Evolutionary conservation across 30 jellyfish, hydroid and myxozoan species (phyloP), one percentile per base, ranked within the genome.

Genomic region (Aurelia sp.): DNA sequence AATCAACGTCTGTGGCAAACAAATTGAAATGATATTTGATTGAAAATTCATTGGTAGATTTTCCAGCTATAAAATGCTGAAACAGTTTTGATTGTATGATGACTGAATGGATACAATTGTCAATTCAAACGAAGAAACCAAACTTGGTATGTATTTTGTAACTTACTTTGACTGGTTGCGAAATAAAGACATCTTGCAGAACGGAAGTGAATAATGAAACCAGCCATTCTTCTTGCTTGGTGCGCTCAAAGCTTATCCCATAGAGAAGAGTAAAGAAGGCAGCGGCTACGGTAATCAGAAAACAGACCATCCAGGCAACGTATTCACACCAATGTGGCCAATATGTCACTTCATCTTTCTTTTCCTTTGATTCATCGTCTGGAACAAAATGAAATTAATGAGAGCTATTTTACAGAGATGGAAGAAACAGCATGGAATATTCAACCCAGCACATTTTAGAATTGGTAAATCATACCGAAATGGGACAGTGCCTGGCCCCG

Each of bases 231-330:
- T 92, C 96, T 69, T 92, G 98, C 35, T 57, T 88, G 20, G 10
- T 67, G 24, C 82, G 61, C 17, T 95, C 97, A 87, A 92, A 92
- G 62, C 97, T 92, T 21, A 92, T 72, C 5, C 98, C 98, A 52
- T 92, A 92, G 22, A 92, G 92, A 70, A 92, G 70, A 30, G 98
- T 92, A 76, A 92, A 86, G 85, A 86, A 92, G 2, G 90, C 97
- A 55, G 98, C 78, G 1, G 71, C 74, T 31, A 65, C 67, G 15
- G 85, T 48, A 1, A 88, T 55, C n/a, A 30, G 13, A 47, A 67
- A 55, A 55, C 97, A 92, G 9, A 92, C 8, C 19, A 51, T 9
- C 98, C 98, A 92, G 11, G 92, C 97, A 20, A 92, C 15, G 68
- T 64, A 87, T 19, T 53, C 74, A 57, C 88, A 66, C 95, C 91